These are phyloP conservation scores for Arctopsyche grandis DNA, from an alignment of 1,140 invertebrate genomes.

Conservation along the genomic window DNA sequence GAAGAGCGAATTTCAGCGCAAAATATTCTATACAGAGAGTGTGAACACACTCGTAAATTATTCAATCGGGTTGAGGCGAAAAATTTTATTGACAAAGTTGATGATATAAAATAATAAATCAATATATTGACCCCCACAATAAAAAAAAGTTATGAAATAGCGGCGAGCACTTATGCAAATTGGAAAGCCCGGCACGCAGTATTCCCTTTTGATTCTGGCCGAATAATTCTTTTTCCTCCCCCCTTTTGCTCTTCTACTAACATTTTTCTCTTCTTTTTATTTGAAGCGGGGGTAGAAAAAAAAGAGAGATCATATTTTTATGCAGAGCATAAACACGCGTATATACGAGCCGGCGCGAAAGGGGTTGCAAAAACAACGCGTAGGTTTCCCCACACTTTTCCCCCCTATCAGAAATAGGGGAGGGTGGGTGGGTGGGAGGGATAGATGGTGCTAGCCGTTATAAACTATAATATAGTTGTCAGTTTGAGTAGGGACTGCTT, in stretches of 20 bases:
- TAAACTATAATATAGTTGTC: slow-evolving; percentile 45
- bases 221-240: not conserved
- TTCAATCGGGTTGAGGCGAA: no score
- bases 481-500: slow-evolving; percentile 44
- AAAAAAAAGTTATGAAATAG: slow-evolving; percentile 26
- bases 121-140: slow-evolving; percentile 17
- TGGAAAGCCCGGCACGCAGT: not conserved
- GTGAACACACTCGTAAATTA: no score
- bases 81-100: no score
- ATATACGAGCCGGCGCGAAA: not conserved
- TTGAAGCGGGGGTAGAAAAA: not conserved
- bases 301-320: slow-evolving; percentile 6
- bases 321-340: slow-evolving; percentile 20
- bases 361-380: not conserved
- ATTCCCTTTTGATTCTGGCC: not conserved
- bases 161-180: slow-evolving; percentile 28
- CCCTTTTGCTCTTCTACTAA: not conserved
- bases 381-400: no score
- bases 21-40: no score
- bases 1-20: no score
- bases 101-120: not conserved
- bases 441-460: not conserved
- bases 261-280: slow-evolving; percentile 1
- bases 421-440: not conserved
- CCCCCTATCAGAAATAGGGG: not conserved